phyloP scores from a whole-genome alignment of 2,888 invertebrate species.

The Tupiocoris notatus region DNA sequence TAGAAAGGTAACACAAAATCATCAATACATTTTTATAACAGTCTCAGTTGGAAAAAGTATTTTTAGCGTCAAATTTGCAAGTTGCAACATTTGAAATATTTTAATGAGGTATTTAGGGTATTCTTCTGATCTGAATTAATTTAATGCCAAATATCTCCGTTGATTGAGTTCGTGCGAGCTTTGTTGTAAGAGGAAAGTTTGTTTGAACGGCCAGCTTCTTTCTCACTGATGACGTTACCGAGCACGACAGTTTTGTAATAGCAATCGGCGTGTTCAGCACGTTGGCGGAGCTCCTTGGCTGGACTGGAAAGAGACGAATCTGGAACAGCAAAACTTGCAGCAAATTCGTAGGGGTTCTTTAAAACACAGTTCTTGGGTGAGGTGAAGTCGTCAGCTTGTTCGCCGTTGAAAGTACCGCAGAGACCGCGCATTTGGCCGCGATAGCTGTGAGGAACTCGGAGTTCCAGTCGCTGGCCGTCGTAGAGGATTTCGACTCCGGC shows the following conservation, averaged over 20 bases:
- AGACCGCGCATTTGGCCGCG: slow-evolving; percentile 59
- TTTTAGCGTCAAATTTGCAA: too few relatives aligned
- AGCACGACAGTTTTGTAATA: slow-evolving; percentile 45
- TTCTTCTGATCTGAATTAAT: too few relatives aligned
- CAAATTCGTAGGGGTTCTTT: slow-evolving; percentile 58
- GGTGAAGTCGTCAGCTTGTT: slow-evolving; percentile 60
- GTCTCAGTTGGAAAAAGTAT: too few relatives aligned
- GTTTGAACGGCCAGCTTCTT: slow-evolving; percentile 32
- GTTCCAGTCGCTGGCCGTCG: slow-evolving; percentile 61
- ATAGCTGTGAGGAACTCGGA: slow-evolving; percentile 23
- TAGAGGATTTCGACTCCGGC: slow-evolving; percentile 58
- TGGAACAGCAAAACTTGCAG: slow-evolving; percentile 60
- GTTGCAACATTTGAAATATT: too few relatives aligned
- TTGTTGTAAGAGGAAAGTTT: too few relatives aligned
- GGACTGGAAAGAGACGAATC: slow-evolving; percentile 44
- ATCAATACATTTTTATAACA: too few relatives aligned
- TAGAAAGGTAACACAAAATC: too few relatives aligned
- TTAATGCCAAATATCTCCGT: too few relatives aligned
- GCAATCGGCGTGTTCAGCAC: slow-evolving; percentile 51
- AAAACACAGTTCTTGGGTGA: slow-evolving; percentile 61
- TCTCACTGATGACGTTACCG: slow-evolving; percentile 48
- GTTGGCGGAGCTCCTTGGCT: slow-evolving; percentile 52
- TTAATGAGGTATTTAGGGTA: too few relatives aligned
- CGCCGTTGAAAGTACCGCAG: slow-evolving; percentile 65
- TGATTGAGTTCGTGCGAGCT: too few relatives aligned